phyloP scores from a whole-genome alignment of 2,113 vertebrate genomes.

The Poeciliopsis prolifica region DNA sequence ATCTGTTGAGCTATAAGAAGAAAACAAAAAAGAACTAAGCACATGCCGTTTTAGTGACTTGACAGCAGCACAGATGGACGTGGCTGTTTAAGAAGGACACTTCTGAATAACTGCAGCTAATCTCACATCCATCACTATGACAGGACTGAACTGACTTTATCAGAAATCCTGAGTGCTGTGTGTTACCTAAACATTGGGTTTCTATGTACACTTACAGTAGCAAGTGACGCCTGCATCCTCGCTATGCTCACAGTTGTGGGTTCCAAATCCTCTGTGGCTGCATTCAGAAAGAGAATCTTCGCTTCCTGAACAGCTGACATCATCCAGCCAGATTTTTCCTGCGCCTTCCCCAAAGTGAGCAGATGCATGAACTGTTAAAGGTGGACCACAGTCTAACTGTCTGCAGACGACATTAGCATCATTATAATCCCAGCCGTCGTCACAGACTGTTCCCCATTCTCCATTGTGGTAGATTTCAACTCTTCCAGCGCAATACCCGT shows the following conservation, averaged over 20 bases:
- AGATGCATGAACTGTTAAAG: too few relatives aligned
- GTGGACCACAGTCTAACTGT: not conserved
- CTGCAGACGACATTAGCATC: not conserved
- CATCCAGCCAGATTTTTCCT: slow-evolving; percentile 1
- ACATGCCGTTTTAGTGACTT: too few relatives aligned
- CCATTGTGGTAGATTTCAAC: not conserved
- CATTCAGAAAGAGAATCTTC: not conserved
- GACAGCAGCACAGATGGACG: too few relatives aligned
- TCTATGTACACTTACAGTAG: too few relatives aligned
- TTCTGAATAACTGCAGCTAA: too few relatives aligned
- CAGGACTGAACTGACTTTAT: too few relatives aligned
- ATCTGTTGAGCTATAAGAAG: not conserved
- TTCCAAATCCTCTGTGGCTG: not conserved
- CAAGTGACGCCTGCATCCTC: not conserved
- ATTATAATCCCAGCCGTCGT: not conserved
- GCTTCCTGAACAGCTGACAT: not conserved
- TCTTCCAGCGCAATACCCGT: not conserved
- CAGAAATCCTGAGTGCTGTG: too few relatives aligned
- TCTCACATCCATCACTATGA: too few relatives aligned
- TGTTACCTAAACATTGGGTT: too few relatives aligned
- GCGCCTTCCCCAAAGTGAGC: not conserved
- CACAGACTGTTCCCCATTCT: not conserved
- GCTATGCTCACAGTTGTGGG: not conserved
- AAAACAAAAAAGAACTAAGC: not conserved
- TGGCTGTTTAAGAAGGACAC: too few relatives aligned